Percentiles rank a stretch among this genome's conserved stretches.
These are phyloP conservation scores for Drosophila saltans DNA, from an alignment of 1,140 invertebrate species.

Conservation along the genomic window DNA sequence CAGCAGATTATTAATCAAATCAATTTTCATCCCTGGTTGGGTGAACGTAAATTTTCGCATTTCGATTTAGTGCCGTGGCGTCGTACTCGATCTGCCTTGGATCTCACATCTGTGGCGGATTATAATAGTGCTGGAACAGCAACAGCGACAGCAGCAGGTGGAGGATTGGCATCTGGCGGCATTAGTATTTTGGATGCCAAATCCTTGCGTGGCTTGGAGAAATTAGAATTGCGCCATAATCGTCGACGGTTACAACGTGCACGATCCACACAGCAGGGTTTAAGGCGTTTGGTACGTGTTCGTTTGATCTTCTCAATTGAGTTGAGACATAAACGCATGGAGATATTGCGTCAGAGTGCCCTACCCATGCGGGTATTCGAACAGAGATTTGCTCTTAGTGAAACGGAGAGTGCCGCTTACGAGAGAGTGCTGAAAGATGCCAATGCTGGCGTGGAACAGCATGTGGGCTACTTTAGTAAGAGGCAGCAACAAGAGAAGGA, in stretches of 20 bases:
- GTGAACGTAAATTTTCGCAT: constrained; percentile 44
- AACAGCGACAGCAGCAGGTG: not conserved
- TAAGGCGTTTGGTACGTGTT: constrained; percentile 67
- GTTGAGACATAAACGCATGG: constrained; percentile 77
- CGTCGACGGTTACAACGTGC: constrained; percentile 58
- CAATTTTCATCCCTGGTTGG: constrained; percentile 75
- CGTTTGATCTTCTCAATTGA: constrained; percentile 79
- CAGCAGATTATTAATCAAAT: constrained; percentile 57
- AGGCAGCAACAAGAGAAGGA: constrained; percentile 33
- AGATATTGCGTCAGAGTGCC: constrained; percentile 67
- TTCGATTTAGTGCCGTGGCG: constrained; percentile 81
- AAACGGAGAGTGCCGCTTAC: constrained; percentile 70
- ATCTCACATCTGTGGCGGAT: constrained; percentile 56
- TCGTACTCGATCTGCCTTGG: constrained; percentile 62
- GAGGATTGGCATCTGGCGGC: no score
- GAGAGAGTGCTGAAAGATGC: constrained; percentile 69
- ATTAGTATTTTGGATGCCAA: constrained; percentile 40
- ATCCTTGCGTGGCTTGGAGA: constrained; percentile 58
- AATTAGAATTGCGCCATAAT: constrained; percentile 74
- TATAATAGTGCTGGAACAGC: constrained; percentile 38
- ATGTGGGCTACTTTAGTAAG: constrained; percentile 72
- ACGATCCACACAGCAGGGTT: constrained; percentile 47
- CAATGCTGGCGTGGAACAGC: constrained; percentile 68
- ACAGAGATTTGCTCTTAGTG: constrained; percentile 64
- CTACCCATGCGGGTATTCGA: constrained; percentile 71